Evolutionary conservation across 2,113 vertebrate species (phyloP).

Genomic region (Cariama cristata): DNA sequence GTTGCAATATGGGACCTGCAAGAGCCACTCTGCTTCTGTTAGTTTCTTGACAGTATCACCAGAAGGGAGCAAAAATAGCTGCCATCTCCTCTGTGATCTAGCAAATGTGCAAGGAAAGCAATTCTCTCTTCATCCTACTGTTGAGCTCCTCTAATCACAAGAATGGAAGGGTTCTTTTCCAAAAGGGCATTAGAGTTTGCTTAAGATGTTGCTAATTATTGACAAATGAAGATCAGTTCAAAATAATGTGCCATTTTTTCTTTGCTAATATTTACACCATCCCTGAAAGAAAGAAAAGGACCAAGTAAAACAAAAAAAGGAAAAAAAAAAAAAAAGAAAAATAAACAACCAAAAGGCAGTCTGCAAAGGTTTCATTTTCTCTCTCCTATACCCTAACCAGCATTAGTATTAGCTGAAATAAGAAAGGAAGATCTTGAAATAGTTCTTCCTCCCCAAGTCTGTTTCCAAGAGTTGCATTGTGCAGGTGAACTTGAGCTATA

Average conservation of each 20-base stretch:
- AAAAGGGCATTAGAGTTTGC: not conserved
- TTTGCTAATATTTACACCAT: not conserved
- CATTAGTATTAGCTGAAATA: not conserved
- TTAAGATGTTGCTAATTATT: not conserved
- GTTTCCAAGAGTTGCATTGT: not conserved
- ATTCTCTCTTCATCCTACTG: not conserved
- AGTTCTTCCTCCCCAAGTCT: not conserved
- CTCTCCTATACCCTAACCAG: not conserved
- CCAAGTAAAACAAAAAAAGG: not conserved
- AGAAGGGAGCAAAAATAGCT: slow-evolving; percentile 24
- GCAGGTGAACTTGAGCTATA: not conserved
- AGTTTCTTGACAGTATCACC: not conserved
- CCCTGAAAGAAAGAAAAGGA: not conserved
- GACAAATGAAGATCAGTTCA: not conserved
- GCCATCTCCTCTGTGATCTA: not conserved
- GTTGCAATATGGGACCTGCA: not conserved
- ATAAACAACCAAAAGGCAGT: not conserved
- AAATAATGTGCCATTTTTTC: not conserved
- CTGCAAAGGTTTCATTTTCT: not conserved
- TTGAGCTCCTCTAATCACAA: not conserved
- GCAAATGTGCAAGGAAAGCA: not conserved
- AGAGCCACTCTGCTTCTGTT: not conserved
- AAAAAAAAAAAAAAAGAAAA: not conserved
- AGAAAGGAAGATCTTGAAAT: not conserved
- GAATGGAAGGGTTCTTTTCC: not conserved